Conservation (phyloP, 2,113 vertebrate species). For the Thymallus thymallus region DNA sequence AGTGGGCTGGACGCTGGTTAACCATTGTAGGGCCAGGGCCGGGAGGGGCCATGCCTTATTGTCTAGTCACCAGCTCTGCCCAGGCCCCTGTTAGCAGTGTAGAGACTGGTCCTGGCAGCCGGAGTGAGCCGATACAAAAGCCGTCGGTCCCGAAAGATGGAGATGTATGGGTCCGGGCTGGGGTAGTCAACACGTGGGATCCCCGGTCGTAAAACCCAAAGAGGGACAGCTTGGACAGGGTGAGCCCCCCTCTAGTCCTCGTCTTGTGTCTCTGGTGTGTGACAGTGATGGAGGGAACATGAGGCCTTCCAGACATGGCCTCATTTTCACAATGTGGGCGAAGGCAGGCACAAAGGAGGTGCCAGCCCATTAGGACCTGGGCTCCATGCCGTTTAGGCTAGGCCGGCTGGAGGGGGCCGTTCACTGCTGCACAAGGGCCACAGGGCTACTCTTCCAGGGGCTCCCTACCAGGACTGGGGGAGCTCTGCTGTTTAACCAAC, state of each 20-base stretch:
- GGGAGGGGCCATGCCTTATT: slow-evolving; percentile 56
- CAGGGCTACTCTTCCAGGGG: slow-evolving; percentile 32
- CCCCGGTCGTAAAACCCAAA: slow-evolving; percentile 57
- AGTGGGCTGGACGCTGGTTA: slow-evolving; percentile 66
- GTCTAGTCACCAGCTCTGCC: slow-evolving; percentile 65
- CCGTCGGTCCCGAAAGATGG: slow-evolving; percentile 58
- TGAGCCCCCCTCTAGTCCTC: slow-evolving; percentile 27
- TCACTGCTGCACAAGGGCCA: not conserved
- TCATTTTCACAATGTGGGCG: slow-evolving; percentile 73
- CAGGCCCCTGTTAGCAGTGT: slow-evolving; percentile 46
- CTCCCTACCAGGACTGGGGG: slow-evolving; percentile 38
- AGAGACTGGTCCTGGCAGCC: slow-evolving; percentile 66
- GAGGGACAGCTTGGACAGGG: slow-evolving; percentile 66
- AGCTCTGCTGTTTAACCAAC: slow-evolving; percentile 51
- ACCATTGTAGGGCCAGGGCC: slow-evolving; percentile 58
- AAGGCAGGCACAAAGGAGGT: slow-evolving; percentile 69
- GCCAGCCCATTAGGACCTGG: slow-evolving; percentile 69
- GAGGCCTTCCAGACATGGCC: slow-evolving; percentile 60
- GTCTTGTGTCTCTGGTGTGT: slow-evolving; percentile 51
- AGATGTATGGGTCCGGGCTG: slow-evolving; percentile 65
- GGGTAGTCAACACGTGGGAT: slow-evolving; percentile 61
- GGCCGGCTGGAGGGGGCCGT: slow-evolving; percentile 16
- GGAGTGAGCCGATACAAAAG: slow-evolving; percentile 66
- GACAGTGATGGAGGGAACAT: slow-evolving; percentile 70
- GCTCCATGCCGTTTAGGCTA: slow-evolving; percentile 56